Evolutionary conservation across 2,797 vertebrate genomes (phyloP), one percentile per base, ranked within the genome.

Genomic region (Enteromius thamalakanensis): DNA sequence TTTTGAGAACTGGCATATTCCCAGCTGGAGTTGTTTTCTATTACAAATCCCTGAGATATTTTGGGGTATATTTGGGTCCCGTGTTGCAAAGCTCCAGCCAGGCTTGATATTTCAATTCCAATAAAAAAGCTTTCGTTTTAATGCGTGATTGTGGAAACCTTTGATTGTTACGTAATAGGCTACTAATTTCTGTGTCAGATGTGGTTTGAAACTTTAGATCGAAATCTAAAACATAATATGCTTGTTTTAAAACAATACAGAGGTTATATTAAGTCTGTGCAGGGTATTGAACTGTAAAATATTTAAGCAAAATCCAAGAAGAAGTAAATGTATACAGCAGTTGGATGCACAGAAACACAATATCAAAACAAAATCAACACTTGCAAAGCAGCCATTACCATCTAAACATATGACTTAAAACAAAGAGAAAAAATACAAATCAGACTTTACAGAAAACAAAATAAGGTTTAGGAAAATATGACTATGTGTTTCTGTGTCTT

Each of bases 1-100:
- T 86, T 90, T 88, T 90, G 82, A 91, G 82, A 90, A 88, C 86
- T 89, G 75, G 82, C 37, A 3, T 60, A n/a, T 64, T 53, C 60
- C 45, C 68, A 60, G 40, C 42, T 58, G 82, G 68, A 37, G 37
- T 65, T 81, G 51, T 62, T 80, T 72, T 62, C 14, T 42, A 81
- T 29, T 81, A n/a, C 75, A 32, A 76, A 42, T 53, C 37, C 8
- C 8, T 23, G n/a, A 75, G 53, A 82, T 67, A 75, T 37, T 47
- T 37, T 29, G 14, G 6, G 5, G 4, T 8, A 15, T 64, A 74
- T 81, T 15, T 71, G 37, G 11, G 40, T 80, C 49, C 64, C n/a
- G 14, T 4, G 1, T 19, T 37, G 21, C 47, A 14, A 8, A 23
- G 64, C 23, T 49, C 47, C 71, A 53, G 49, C 29, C 49, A n/a